Evolutionary conservation across 53 echinoderm and acorn worm genomes (phyloP).

Genomic region (Patiria pectinifera): DNA sequence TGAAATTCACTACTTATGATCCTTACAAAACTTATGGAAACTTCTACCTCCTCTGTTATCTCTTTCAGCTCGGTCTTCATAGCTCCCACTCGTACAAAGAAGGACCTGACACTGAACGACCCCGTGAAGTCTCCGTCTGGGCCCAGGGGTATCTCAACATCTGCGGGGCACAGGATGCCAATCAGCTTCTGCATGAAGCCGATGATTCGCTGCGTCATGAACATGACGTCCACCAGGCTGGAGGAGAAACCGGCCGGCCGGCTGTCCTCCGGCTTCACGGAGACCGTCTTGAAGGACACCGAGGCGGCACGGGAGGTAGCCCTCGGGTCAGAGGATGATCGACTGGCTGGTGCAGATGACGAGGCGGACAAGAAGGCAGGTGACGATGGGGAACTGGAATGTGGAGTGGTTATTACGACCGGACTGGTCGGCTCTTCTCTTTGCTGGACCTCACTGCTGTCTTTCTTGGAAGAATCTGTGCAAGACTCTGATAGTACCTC

Average conservation of each 20-base stretch:
- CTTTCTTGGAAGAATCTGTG: not conserved
- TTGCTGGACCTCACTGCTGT: not conserved
- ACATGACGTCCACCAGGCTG: conserved; percentile 65
- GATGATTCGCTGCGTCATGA: conserved; percentile 41
- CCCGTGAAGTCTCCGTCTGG: conserved; percentile 28
- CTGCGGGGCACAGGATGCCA: conserved; percentile 45
- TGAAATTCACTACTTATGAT: too few species aligned
- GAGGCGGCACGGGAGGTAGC: not conserved
- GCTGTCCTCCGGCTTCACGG: not conserved
- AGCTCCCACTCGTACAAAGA: conserved; percentile 6
- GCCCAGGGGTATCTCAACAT: conserved; percentile 21
- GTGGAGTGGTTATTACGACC: not conserved
- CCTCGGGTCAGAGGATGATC: not conserved
- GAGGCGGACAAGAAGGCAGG: not conserved
- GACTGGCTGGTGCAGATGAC: not conserved
- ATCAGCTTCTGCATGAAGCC: conserved; percentile 67
- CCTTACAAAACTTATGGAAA: too few species aligned
- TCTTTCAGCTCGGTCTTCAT: conserved; percentile 44
- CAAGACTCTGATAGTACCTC: not conserved
- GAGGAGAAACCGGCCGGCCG: conserved; percentile 32
- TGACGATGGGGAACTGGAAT: not conserved
- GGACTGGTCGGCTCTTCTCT: not conserved
- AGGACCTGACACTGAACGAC: conserved; percentile 11
- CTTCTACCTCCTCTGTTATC: conserved; percentile 18
- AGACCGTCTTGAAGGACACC: conserved; percentile 26